Conservation (phyloP, 92 coral and sea anemone species). For the Epizoanthus ramosus region DNA sequence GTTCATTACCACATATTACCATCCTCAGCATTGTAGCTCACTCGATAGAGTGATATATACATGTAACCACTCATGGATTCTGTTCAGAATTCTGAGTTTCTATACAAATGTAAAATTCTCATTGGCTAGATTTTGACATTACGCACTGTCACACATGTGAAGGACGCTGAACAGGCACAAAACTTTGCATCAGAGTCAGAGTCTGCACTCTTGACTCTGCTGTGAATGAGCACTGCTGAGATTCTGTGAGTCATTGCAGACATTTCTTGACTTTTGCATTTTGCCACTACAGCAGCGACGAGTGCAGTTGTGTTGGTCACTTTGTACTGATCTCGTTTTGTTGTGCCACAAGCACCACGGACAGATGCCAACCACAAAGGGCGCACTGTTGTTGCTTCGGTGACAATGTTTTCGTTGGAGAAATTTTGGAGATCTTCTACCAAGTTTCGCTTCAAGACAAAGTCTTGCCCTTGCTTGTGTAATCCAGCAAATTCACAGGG, state of each 20-base stretch:
- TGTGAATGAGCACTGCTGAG: conserved; percentile 19
- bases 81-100: too few relatives aligned
- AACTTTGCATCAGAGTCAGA: background rate
- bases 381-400: conserved; percentile 17
- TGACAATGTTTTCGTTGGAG: conserved; percentile 14
- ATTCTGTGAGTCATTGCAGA: conserved; percentile 25
- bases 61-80: too few relatives aligned
- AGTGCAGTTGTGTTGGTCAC: conserved; percentile 37
- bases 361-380: conserved; percentile 10
- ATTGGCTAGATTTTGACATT: too few relatives aligned
- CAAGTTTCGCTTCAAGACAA: background rate
- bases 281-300: conserved; percentile 36
- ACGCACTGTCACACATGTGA: too few relatives aligned
- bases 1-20: too few relatives aligned
- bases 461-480: background rate
- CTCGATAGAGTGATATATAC: too few relatives aligned
- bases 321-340: conserved; percentile 9
- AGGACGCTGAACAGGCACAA: too few relatives aligned
- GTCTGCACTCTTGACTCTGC: conserved; percentile 27
- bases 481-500: conserved; percentile 15
- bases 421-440: conserved; percentile 22
- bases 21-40: too few relatives aligned
- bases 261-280: background rate
- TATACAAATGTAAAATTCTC: too few relatives aligned
- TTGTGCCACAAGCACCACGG: conserved; percentile 12